A percentile compares a stretch with the other conserved stretches of the same genome.
Evolutionary conservation across 1,140 invertebrate species (phyloP).

Genomic region (Drosophila jambulina): DNA sequence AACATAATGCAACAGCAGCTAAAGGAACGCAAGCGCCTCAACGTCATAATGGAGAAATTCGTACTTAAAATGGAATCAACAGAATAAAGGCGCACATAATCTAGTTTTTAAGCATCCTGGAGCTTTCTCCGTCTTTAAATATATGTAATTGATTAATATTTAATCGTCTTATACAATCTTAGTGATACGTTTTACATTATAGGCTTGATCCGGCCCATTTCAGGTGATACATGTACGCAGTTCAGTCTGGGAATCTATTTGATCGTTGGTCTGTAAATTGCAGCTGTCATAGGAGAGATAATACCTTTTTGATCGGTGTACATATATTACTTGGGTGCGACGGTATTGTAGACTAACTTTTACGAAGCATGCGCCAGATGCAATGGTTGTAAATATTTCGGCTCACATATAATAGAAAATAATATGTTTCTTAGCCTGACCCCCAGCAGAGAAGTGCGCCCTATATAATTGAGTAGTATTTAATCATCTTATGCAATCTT

Average conservation of each 20-base stretch:
- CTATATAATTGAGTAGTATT: neutral
- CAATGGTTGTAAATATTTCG: too few species aligned
- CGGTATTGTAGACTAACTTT: neutral
- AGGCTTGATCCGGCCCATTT: too few species aligned
- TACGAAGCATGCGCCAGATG: neutral
- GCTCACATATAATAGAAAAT: neutral
- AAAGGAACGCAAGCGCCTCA: slow-evolving; percentile 67
- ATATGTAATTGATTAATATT: too few species aligned
- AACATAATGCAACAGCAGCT: slow-evolving; percentile 71
- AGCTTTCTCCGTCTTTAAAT: neutral
- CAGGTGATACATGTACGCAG: too few species aligned
- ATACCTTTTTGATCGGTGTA: neutral
- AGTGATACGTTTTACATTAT: too few species aligned
- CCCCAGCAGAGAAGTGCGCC: neutral
- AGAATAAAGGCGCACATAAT: slow-evolving; percentile 26
- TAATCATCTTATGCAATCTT: neutral
- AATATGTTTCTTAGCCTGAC: neutral
- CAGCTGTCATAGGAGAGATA: neutral
- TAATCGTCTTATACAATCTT: too few species aligned
- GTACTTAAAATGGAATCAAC: slow-evolving; percentile 71
- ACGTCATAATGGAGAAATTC: slow-evolving; percentile 68
- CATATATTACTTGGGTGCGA: neutral
- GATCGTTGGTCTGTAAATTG: neutral
- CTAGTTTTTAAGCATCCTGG: neutral
- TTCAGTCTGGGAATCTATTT: neutral